Base-by-base conservation (phyloP, 2,113 vertebrate genomes). In the Alaudala cheleensis region DNA sequence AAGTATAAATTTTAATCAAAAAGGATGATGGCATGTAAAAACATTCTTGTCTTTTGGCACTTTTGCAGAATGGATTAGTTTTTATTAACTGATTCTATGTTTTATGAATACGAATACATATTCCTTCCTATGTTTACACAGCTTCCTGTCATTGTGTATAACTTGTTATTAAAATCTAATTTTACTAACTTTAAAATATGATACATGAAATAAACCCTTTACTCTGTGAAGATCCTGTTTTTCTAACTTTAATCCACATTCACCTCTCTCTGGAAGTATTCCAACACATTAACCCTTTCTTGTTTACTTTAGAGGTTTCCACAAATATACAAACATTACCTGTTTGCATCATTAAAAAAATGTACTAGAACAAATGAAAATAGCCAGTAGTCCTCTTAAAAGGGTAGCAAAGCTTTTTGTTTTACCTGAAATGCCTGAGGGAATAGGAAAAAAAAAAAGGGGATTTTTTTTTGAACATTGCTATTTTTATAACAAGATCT, bases 401-500 rank as follows among this genome's bases (percentile, higher is more conserved):
- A 12, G 1, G 56, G 26, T 6, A 17, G 16, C 15, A 42, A 69
- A 69, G 6, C 3, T 14, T 72, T 91, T 42, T 3, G 25, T 73
- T 86, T 90, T 78, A 15, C 14, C 12, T 87, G 15, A 34, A 42
- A 54, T 67, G 10, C 8, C 22, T n/a, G 50, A 64, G 4, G 6
- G 18, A 26, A 42, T 11, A 31, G 8, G n/a, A n/a, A n/a, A 12
- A 77, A 14, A 60, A 77, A 23, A 17, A 23, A 25, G 7, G 19
- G 19, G 2, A 5, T 3, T 18, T 18, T 60, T 26, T 65, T 4
- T 11, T 23, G n/a, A 37, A 40, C 1, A 2, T 34, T 45, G 8
- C 0, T 80, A 15, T n/a, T 81, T 56, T 51, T 47, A 21, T 37
- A 57, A 20, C 1, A 65, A 70, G 15, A 50, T 50, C 56, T 37